Conservation (phyloP, 2,113 vertebrate genomes). For the Isurus oxyrinchus region DNA sequence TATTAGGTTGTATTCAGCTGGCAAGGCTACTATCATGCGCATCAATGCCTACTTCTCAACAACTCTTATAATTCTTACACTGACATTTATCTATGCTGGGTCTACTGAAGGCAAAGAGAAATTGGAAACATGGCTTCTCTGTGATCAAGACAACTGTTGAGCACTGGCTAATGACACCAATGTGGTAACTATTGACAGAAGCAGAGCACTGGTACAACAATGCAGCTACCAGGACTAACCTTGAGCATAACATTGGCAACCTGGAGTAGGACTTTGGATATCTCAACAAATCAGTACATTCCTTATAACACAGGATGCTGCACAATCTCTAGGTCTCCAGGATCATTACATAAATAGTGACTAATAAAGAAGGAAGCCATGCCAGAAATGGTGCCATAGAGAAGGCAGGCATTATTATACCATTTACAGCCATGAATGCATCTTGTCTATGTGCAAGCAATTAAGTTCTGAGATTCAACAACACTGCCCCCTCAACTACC, state of each 20-base stretch:
- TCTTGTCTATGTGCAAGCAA: not conserved
- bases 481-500: not conserved
- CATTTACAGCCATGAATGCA: not conserved
- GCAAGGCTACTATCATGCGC: too few species aligned
- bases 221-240: not conserved
- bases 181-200: not conserved
- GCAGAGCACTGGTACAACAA: not conserved
- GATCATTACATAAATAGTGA: too few species aligned
- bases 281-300: not conserved
- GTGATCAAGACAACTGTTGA: too few species aligned
- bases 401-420: not conserved
- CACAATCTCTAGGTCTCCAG: not conserved
- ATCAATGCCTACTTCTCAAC: too few species aligned
- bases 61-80: too few species aligned
- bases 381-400: not conserved
- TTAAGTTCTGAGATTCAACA: not conserved
- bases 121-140: too few species aligned
- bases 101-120: too few species aligned
- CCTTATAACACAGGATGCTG: too few species aligned
- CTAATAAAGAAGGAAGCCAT: too few species aligned
- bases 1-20: too few species aligned
- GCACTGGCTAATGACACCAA: not conserved
- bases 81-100: too few species aligned
- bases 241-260: not conserved
- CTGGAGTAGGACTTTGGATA: not conserved